Evolutionary conservation across 2,888 invertebrate genomes (phyloP).

Genomic region (Trichopoda pennipes): DNA sequence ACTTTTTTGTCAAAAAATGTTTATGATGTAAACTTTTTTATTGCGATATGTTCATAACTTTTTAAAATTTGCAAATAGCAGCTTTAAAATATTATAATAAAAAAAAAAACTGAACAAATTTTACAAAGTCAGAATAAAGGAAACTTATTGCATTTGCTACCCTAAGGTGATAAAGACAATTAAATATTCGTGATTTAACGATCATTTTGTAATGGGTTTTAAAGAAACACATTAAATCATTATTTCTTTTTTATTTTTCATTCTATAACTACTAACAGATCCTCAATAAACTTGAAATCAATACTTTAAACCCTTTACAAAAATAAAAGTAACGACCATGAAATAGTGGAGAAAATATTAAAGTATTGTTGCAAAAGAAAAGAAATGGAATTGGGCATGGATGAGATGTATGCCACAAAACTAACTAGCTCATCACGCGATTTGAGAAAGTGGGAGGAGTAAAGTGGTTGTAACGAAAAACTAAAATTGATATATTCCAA

Average conservation of each 20-base stretch:
- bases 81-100: background rate
- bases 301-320: slow-evolving; percentile 32
- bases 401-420: slow-evolving; percentile 47
- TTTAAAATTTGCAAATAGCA: background rate
- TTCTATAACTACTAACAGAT: slow-evolving; percentile 52
- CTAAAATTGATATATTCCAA: slow-evolving; percentile 30
- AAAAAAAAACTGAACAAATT: slow-evolving; percentile 4
- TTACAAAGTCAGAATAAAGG: slow-evolving; percentile 3
- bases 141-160: slow-evolving; percentile 73
- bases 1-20: background rate
- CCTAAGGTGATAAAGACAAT: slow-evolving; percentile 81
- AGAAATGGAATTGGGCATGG: slow-evolving; percentile 48
- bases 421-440: slow-evolving; percentile 67
- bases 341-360: slow-evolving; percentile 10
- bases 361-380: slow-evolving; percentile 10
- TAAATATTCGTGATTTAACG: slow-evolving; percentile 81
- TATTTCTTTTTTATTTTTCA: slow-evolving; percentile 30
- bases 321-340: slow-evolving; percentile 60
- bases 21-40: background rate
- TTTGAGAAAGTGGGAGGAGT: slow-evolving; percentile 61
- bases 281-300: slow-evolving; percentile 48
- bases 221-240: slow-evolving; percentile 61
- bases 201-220: slow-evolving; percentile 78
- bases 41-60: background rate
- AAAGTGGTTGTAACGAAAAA: slow-evolving; percentile 43